Base-by-base conservation (phyloP, 37 sponge, comb jelly and placozoan genomes). In the Crambe crambe region DNA sequence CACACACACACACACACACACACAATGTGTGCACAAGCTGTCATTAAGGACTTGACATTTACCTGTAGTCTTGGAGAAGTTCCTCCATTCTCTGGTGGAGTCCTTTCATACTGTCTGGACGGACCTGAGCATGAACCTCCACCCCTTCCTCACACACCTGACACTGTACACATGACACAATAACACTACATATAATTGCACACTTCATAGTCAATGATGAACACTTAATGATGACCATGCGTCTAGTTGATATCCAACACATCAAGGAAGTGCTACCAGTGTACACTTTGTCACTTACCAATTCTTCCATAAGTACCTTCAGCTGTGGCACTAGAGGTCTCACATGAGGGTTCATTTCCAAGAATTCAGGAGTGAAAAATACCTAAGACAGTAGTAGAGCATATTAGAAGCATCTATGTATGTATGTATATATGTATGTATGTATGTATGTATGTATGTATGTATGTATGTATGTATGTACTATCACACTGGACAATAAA, bases 61-160 rank as follows among this genome's bases (percentile, higher is more conserved):
- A 76, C 69, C 69, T 75, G 59, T 80, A 86, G 36, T 86, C 75
- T 26, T 73, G 44, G 57, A 86, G 80, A 0, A 80, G 80, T 5
- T 81, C 80, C 58, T 86, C 94, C 94, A 93, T 86, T 30, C 81
- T 62, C 62, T 83, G 58, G 36, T 93, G 94, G 18, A 93, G 82
- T 1, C 35, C 79, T 42, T 44, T 77, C 86, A 93, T 89, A 17
- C 80, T 78, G 26, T 85, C 87, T 20, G 94, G 82, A 4, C 90
- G 70, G 37, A 87, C 83, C 3, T 64, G 76, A 1, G 67, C 41
- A 36, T 93, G 94, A n/a, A 93, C 70, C 32, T 56, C 66, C 64
- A 93, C 70, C 32, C 79, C 90, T 34, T 89, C 90, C 31, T 58
- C 77, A 56, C 59, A 65, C n/a, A 89, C 77, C 58, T 79, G 77